These are phyloP conservation scores for Hypomesus transpacificus DNA, from an alignment of 2,113 vertebrate species.

Conservation along the genomic window DNA sequence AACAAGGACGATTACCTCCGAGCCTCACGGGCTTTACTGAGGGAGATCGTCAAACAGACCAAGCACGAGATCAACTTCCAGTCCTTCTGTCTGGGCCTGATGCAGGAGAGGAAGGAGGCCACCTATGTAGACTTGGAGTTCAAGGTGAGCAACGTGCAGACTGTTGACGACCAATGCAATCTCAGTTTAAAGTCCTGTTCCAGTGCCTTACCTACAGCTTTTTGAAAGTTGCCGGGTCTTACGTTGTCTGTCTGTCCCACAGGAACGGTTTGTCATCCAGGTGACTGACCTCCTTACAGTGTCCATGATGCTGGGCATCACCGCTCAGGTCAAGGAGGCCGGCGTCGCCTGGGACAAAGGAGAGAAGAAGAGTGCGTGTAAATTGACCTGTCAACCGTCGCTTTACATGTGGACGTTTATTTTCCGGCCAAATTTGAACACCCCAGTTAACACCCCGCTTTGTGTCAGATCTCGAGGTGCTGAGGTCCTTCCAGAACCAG, in stretches of 20 bases:
- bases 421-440: neutral
- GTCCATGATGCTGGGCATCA: conserved; percentile 99
- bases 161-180: too few species aligned
- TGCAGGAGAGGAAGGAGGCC: conserved; percentile 94
- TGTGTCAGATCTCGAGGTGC: conserved; percentile 84
- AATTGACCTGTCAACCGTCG: neutral
- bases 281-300: conserved; percentile 93
- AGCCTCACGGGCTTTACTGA: conserved; percentile 86
- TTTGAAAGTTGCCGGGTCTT: too few species aligned
- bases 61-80: conserved; percentile 99
- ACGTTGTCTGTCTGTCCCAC: neutral
- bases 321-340: conserved; percentile 95
- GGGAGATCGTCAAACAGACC: conserved; percentile 98
- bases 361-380: conserved; percentile 90
- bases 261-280: conserved; percentile 97
- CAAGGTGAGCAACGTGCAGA: conserved; percentile 71
- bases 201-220: too few species aligned
- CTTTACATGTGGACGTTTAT: neutral
- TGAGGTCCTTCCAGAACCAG: conserved; percentile 95
- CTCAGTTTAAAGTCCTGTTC: too few species aligned
- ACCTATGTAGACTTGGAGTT: conserved; percentile 93
- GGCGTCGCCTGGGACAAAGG: conserved; percentile 98
- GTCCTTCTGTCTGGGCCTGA: conserved; percentile 94
- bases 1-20: conserved; percentile 95
- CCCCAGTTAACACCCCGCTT: neutral